Percentiles rank a stretch among this genome's conserved stretches.
phyloP scores from a whole-genome alignment of 2,113 vertebrate genomes.

The Castor canadensis region DNA sequence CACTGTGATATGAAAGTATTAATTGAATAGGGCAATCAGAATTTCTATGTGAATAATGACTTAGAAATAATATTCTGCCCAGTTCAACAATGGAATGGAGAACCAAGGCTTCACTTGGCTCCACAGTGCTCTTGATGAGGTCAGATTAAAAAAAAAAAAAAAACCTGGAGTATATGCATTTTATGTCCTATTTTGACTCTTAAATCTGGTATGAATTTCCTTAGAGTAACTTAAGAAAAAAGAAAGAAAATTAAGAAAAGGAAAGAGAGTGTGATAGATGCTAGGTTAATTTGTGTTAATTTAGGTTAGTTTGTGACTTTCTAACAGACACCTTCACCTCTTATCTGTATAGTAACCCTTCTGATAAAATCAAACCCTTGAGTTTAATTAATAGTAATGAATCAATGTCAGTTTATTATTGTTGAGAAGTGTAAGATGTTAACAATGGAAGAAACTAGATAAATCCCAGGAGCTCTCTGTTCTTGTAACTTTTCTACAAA shows the following conservation, averaged over 20 bases:
- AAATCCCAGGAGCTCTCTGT: neutral
- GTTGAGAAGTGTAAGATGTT: conserved; percentile 13
- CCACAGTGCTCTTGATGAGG: conserved; percentile 27
- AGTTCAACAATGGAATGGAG: neutral
- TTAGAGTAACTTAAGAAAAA: conserved; percentile 32
- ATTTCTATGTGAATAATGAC: conserved; percentile 68
- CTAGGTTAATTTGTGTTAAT: too few relatives aligned
- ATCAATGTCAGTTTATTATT: neutral
- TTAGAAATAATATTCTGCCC: conserved; percentile 54
- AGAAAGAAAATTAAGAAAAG: neutral
- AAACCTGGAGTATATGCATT: conserved; percentile 4
- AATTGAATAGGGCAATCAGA: conserved; percentile 56
- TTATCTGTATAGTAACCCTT: neutral
- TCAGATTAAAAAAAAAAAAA: neutral
- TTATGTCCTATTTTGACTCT: conserved; percentile 51
- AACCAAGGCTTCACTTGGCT: conserved; percentile 21
- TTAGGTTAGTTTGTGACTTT: conserved; percentile 13
- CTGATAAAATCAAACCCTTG: neutral
- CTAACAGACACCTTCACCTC: neutral
- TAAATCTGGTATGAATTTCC: conserved; percentile 28
- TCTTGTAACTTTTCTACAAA: neutral
- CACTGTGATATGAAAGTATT: conserved; percentile 60
- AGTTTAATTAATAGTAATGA: neutral
- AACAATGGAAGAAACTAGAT: neutral
- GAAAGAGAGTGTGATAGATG: neutral